Evolutionary conservation across 2,797 vertebrate species (phyloP), one percentile per base, ranked within the genome.

Genomic region (Takifugu ocellatus): DNA sequence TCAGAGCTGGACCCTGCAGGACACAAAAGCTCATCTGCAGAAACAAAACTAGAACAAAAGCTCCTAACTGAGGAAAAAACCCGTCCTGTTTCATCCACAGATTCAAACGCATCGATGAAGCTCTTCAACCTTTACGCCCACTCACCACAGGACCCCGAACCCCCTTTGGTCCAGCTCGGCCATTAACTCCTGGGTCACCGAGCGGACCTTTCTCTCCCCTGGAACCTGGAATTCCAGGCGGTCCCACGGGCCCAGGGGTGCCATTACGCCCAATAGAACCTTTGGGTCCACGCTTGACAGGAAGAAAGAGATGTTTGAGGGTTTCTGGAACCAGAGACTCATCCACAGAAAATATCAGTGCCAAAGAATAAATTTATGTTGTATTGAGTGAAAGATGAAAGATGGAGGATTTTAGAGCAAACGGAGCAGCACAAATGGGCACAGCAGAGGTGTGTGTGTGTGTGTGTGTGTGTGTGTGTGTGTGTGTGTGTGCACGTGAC

Each of bases 1-100:
- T 88, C 66, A 94, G 86, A 66, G 87, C 89, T 10, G 91, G 88
- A 70, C 92, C 93, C 92, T 94, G 81, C 33, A 66, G 61, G 33
- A 67, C 36, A 53, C 17, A 68, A 33, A 51, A 2, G 7, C 7
- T 5, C 27, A 21, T 21, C 1, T 21, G 21, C 21, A 21, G 27
- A 27, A 27, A 2, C 27, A 27, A 27, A 27, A 21, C 21, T 21
- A 21, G 21, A 21, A 21, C 21, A 21, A 21, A 21, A 21, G 21
- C 21, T 21, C 21, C 21, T 21, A 21, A 21, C 21, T 21, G 21
- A 21, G 21, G 21, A 21, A 21, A 21, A 21, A 21, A 21, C 1
- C 1, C 21, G 27, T 16, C 25, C 48, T 16, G 5, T 29, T 8
- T 50, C 45, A 49, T 16, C 24, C 21, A 42, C 26, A 27, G 27